Base-by-base conservation (phyloP, 2,888 invertebrate genomes). In the Papilio gigon region DNA sequence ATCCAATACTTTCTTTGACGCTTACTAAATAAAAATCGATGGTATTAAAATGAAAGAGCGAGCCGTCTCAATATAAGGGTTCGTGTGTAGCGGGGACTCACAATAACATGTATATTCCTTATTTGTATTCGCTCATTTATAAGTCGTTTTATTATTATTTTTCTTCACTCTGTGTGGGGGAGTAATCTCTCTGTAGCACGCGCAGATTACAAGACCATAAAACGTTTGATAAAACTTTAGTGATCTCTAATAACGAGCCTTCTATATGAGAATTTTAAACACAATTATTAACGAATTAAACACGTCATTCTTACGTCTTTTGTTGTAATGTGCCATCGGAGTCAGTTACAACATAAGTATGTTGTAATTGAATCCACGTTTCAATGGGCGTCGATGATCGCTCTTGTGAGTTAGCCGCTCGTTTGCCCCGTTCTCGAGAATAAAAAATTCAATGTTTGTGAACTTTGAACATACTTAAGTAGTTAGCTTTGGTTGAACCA, bases 81-180 rank as follows among this genome's bases (percentile, higher is more conserved):
- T 74, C 72, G 70, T 69, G 73, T 72, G 69, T 70, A 73, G 64
- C 70, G 75, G 71, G 71, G 72, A 74, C 71, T 74, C 74, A 76
- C 77, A 79, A 77, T 77, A 76, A 74, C 69, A 53, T n/a, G 22
- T 53, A 53, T 74, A 75, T 73, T 73, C 73, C 72, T 77, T 77
- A 77, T 78, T 77, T 78, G 78, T 77, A 72, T 78, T 73, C 75
- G 72, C 72, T 72, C 74, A 77, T 74, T 77, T 73, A 74, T 76
- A 72, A 75, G 73, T 71, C 76, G 73, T 76, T 77, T 72, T 72
- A 74, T 75, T 70, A 42, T 42, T 50, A 71, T 63, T 70, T 68
- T 63, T 70, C 67, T 63, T 59, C 71, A 69, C 66, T 70, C 68
- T 70, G 71, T 64, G 65, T 65, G 58, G 74, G 71, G 73, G 73